These are phyloP conservation scores for Ganaspis brasiliensis DNA, from an alignment of 2,888 invertebrate genomes.

Conservation along the genomic window DNA sequence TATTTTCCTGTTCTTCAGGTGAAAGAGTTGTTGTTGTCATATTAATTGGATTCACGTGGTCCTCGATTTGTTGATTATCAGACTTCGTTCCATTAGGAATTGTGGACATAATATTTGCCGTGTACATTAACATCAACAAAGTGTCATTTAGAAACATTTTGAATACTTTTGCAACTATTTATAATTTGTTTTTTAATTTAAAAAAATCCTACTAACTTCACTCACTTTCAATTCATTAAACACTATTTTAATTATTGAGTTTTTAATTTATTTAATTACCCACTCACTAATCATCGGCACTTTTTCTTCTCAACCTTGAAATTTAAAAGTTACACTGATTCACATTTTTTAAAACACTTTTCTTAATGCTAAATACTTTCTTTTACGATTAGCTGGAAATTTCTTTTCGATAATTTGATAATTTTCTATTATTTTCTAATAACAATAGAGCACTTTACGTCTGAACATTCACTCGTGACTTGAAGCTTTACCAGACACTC, in stretches of 20 bases:
- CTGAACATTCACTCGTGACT: slow-evolving; percentile 12
- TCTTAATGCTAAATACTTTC: too few relatives aligned
- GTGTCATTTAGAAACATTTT: slow-evolving; percentile 76
- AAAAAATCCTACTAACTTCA: not conserved
- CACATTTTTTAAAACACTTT: too few relatives aligned
- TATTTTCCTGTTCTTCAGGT: slow-evolving; percentile 73
- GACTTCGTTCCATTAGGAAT: slow-evolving; percentile 66
- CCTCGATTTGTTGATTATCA: slow-evolving; percentile 53
- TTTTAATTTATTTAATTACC: too few relatives aligned
- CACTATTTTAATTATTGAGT: not conserved
- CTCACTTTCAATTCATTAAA: not conserved
- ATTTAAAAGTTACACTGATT: too few relatives aligned
- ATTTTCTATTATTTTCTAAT: slow-evolving; percentile 10
- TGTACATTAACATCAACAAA: slow-evolving; percentile 71
- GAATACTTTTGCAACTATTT: slow-evolving; percentile 53
- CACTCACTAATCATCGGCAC: too few relatives aligned
- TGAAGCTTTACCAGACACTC: slow-evolving; percentile 13
- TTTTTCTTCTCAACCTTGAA: too few relatives aligned
- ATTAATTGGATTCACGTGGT: slow-evolving; percentile 46
- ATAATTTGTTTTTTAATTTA: not conserved
- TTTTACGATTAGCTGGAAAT: too few relatives aligned
- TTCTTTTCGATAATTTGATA: not conserved
- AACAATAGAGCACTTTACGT: not conserved
- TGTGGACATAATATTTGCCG: slow-evolving; percentile 73
- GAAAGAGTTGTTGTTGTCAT: slow-evolving; percentile 71